phyloP scores from a whole-genome alignment of 2,797 vertebrate genomes.

The Centropyge bicolor region DNA sequence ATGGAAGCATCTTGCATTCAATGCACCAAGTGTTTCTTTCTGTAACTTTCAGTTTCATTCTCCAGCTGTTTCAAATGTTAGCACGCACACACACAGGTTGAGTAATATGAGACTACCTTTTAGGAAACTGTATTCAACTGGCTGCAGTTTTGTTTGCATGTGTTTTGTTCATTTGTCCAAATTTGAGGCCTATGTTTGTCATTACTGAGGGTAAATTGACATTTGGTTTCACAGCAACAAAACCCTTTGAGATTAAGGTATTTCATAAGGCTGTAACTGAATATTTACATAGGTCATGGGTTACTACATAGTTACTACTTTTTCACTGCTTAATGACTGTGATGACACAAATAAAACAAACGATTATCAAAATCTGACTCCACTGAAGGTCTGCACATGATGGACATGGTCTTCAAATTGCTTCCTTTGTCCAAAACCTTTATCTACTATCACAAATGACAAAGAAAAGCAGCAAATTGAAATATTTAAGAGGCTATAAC shows the following conservation, averaged over 20 bases:
- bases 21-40: background rate
- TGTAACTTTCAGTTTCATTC: slow-evolving; percentile 40
- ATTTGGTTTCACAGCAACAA: background rate
- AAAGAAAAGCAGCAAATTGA: too few relatives aligned
- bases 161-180: background rate
- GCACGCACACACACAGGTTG: background rate
- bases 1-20: background rate
- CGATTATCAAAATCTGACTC: background rate
- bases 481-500: too few relatives aligned
- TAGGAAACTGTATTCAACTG: background rate
- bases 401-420: too few relatives aligned
- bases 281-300: background rate
- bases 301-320: background rate
- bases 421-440: too few relatives aligned
- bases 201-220: background rate
- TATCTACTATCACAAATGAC: too few relatives aligned
- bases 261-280: background rate
- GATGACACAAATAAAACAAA: background rate
- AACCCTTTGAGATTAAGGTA: background rate
- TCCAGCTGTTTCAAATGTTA: slow-evolving; percentile 28
- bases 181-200: background rate
- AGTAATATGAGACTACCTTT: background rate
- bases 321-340: background rate
- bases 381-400: too few relatives aligned
- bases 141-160: background rate